phyloP scores from a whole-genome alignment of 2,113 vertebrate genomes.

The Athene cunicularia region DNA sequence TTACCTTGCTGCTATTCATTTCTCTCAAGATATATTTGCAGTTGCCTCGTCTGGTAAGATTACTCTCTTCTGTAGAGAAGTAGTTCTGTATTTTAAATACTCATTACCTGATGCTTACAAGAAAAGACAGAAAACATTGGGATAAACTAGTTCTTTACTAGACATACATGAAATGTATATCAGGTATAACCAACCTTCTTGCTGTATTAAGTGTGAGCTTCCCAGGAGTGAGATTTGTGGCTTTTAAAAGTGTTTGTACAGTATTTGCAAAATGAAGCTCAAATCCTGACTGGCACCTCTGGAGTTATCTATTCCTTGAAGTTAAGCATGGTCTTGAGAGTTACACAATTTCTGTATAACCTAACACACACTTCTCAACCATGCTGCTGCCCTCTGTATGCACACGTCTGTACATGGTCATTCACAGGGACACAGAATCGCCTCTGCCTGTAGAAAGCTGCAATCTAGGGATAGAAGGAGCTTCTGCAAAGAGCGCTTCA shows the following conservation, averaged over 20 bases:
- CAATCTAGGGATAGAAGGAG: not conserved
- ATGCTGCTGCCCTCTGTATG: not conserved
- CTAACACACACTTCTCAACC: rapidly evolving
- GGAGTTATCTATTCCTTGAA: not conserved
- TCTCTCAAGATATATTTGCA: not conserved
- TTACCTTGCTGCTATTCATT: not conserved
- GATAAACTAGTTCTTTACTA: not conserved
- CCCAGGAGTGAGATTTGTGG: not conserved
- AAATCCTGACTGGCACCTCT: not conserved
- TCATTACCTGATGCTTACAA: not conserved
- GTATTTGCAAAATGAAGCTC: not conserved
- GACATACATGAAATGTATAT: not conserved
- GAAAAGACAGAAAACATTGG: not conserved
- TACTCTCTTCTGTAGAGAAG: not conserved
- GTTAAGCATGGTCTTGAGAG: not conserved
- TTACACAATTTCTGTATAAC: not conserved
- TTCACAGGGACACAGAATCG: not conserved
- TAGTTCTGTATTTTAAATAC: not conserved
- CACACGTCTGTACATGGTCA: rapidly evolving
- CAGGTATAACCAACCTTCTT: not conserved
- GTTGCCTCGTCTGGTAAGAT: not conserved
- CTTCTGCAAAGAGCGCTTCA: not conserved
- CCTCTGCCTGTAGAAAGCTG: not conserved
- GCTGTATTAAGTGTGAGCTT: not conserved
- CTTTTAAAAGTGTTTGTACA: not conserved